phyloP scores from a whole-genome alignment of 2,113 vertebrate species.

The Porphyrio hochstetteri region DNA sequence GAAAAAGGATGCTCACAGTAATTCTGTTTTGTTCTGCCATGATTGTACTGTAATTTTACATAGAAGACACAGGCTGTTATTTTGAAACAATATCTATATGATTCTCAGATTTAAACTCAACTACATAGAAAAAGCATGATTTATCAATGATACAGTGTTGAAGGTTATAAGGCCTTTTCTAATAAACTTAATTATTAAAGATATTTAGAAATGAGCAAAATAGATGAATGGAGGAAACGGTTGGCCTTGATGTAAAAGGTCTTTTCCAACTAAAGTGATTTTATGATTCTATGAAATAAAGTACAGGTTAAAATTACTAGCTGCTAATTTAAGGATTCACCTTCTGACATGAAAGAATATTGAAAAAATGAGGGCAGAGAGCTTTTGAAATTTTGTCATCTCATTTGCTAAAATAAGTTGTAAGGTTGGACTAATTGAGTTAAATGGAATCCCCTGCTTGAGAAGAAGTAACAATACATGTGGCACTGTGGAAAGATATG shows the following conservation, averaged over 20 bases:
- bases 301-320: not conserved
- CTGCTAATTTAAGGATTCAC: not conserved
- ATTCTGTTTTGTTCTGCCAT: not conserved
- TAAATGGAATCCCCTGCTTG: not conserved
- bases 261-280: too few relatives aligned
- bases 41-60: not conserved
- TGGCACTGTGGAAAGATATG: not conserved
- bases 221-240: not conserved
- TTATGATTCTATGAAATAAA: not conserved
- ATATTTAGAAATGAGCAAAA: not conserved
- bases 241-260: too few relatives aligned
- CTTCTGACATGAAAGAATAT: not conserved
- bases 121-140: not conserved
- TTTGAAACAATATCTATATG: not conserved
- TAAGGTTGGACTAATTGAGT: not conserved
- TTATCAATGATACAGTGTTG: not conserved
- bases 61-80: not conserved
- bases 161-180: not conserved
- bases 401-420: not conserved
- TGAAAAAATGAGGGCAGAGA: not conserved
- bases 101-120: not conserved
- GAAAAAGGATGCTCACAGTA: not conserved
- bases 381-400: not conserved
- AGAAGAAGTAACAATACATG: not conserved
- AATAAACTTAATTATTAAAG: not conserved